Evolutionary conservation across 2,888 invertebrate species (phyloP), one percentile per base, ranked within the genome.

Genomic region (Tiliacea citrago): DNA sequence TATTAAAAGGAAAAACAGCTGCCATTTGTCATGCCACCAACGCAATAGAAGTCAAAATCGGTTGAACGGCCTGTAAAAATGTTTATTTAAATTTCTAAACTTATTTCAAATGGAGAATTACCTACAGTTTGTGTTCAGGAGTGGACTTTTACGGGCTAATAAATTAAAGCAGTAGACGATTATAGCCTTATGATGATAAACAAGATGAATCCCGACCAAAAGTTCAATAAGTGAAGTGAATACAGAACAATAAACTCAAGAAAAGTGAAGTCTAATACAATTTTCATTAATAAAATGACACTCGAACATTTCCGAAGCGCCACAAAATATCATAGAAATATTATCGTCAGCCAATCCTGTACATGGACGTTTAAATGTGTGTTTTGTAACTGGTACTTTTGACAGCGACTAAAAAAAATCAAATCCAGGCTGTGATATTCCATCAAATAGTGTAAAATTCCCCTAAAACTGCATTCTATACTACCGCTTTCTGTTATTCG

Each of bases 341-440:
- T 82, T 49, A 82, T 83, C 42, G 68, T 81, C 18, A 83, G 84
- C 67, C 85, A 85, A 60, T 84, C 83, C 0, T 75, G 77, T 39
- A 70, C 85, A 63, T 87, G 88, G 87, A 88, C 88, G 88, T 88
- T 87, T 60, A 81, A 79, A 66, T 76, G 75, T 61, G 73, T 83
- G 29, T 82, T 83, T 58, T 83, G 81, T 49, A 73, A 82, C 24
- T 87, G 88, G 88, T 83, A 84, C 65, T 86, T 88, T 75, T 88
- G 88, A 88, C 88, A 88, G 85, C 83, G 73, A 74, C 80, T 42
- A 78, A 63, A 47, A 39, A 21, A 66, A 57, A 42, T 24, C 0
- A 76, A 51, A 63, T 12, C 16, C 7, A 42, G 47, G 65, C 83
- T 82, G 84, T 82, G 78, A 83, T 73, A 82, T 62, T 65, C 21